A percentile compares a stretch with the other conserved stretches of the same genome.
These are phyloP conservation scores for Eleutherodactylus coqui DNA, from an alignment of 2,797 vertebrate genomes.

Conservation along the genomic window DNA sequence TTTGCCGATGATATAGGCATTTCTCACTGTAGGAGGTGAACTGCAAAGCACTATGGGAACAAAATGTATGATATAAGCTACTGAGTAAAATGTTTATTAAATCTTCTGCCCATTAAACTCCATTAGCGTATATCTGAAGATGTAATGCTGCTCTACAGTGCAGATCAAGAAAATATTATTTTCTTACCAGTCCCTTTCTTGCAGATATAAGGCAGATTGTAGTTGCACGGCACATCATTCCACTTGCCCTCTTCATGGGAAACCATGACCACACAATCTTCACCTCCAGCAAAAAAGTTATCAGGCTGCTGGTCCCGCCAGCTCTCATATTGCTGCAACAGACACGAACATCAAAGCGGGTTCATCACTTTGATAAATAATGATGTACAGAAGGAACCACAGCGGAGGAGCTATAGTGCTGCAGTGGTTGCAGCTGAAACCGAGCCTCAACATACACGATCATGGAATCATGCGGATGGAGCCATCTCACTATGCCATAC, in stretches of 20 bases:
- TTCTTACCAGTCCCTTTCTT: constrained; percentile 94
- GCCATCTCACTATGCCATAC: neutral
- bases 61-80: neutral
- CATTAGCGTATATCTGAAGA: neutral
- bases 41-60: constrained; percentile 86
- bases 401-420: neutral
- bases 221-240: constrained; percentile 98
- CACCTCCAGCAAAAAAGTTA: constrained; percentile 97
- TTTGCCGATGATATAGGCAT: constrained; percentile 85
- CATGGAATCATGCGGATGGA: neutral
- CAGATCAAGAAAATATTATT: neutral
- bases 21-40: constrained; percentile 86
- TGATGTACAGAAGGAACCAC: neutral
- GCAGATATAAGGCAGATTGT: constrained; percentile 97
- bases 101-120: neutral
- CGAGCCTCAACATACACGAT: neutral
- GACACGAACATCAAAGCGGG: neutral
- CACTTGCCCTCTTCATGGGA: constrained; percentile 93
- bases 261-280: constrained; percentile 97
- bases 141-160: neutral
- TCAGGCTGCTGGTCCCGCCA: constrained; percentile 96
- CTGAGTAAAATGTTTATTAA: neutral
- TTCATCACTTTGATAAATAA: neutral
- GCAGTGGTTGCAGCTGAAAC: neutral
- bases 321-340: constrained; percentile 91